Evolutionary conservation across 2,797 vertebrate genomes (phyloP).

Genomic region (Lepilemur septentrionalis): DNA sequence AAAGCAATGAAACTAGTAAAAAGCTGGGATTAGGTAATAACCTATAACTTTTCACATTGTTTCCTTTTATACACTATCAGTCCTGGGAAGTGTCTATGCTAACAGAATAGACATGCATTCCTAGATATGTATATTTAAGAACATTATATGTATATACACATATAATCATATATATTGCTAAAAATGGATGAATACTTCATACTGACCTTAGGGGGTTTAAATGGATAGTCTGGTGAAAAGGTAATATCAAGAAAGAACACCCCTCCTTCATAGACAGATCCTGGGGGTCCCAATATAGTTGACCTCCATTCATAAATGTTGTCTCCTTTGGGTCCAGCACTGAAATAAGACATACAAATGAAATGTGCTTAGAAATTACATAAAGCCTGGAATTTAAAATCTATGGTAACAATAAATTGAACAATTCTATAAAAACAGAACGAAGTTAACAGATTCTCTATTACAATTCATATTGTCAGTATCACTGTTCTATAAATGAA

Average conservation of each 20-base stretch:
- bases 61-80: background rate
- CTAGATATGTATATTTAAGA: background rate
- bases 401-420: slow-evolving; percentile 15
- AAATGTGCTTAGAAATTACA: slow-evolving; percentile 75
- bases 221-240: slow-evolving; percentile 91
- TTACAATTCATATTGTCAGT: background rate
- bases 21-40: background rate
- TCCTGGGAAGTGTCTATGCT: background rate
- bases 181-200: slow-evolving; percentile 63
- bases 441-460: slow-evolving; percentile 1
- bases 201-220: slow-evolving; percentile 91
- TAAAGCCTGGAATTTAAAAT: slow-evolving; percentile 51
- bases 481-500: background rate
- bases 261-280: slow-evolving; percentile 90
- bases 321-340: slow-evolving; percentile 92
- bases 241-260: slow-evolving; percentile 92
- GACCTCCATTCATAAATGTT: slow-evolving; percentile 93
- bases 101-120: background rate
- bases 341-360: slow-evolving; percentile 85
- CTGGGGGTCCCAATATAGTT: slow-evolving; percentile 90
- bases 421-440: slow-evolving; percentile 52
- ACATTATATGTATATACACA: background rate
- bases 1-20: background rate
- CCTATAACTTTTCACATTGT: background rate
- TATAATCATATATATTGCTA: background rate